Evolutionary conservation across 2,113 vertebrate species (phyloP).

Genomic region (Tichodroma muraria): DNA sequence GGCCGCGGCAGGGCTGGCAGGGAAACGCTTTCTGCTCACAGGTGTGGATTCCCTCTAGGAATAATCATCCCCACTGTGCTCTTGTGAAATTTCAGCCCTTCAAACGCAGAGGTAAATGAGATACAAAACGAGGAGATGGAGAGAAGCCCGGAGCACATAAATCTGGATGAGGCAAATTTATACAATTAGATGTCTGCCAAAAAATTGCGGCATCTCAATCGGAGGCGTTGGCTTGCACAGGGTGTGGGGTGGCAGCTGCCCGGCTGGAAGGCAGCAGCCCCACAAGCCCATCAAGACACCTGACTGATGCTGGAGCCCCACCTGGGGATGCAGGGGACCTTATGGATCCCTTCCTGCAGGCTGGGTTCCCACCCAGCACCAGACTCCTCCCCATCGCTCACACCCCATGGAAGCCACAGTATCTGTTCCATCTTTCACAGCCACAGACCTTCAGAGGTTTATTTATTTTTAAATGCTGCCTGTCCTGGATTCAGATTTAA

Average conservation of each 20-base stretch:
- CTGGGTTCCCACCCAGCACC: not conserved
- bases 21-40: slow-evolving; percentile 30
- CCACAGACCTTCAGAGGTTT: not conserved
- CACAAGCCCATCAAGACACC: not conserved
- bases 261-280: not conserved
- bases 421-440: not conserved
- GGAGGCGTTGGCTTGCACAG: not conserved
- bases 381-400: rapidly evolving
- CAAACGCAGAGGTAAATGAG: slow-evolving; percentile 38
- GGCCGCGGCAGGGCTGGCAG: not conserved
- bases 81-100: slow-evolving; percentile 44
- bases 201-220: slow-evolving; percentile 39
- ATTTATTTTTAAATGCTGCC: not conserved
- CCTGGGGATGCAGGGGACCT: not conserved
- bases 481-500: not conserved
- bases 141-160: slow-evolving; percentile 42
- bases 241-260: slow-evolving; percentile 28
- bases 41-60: slow-evolving; percentile 53
- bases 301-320: not conserved
- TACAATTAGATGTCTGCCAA: slow-evolving; percentile 36
- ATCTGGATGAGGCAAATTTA: slow-evolving; percentile 54
- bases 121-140: slow-evolving; percentile 29
- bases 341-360: not conserved
- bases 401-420: not conserved
- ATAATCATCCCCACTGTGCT: slow-evolving; percentile 13